Percentiles rank a stretch among this genome's conserved stretches.
These are phyloP conservation scores for Cydia pomonella DNA, from an alignment of 1,140 invertebrate genomes.

Conservation along the genomic window DNA sequence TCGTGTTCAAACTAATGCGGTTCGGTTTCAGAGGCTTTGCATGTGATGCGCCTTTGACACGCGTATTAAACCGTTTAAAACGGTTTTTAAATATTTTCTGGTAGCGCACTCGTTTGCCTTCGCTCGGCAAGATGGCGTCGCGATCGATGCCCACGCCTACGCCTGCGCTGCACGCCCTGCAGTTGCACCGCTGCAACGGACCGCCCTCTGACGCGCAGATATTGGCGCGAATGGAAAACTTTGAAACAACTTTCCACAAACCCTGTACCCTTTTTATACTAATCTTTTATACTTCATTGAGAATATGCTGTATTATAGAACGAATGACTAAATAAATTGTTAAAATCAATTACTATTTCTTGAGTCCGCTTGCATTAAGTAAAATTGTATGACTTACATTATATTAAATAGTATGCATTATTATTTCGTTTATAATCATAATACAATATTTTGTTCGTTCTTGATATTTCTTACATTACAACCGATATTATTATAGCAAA, in stretches of 20 bases:
- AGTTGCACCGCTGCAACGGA: conserved; percentile 63
- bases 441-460: no score
- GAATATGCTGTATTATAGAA: no score
- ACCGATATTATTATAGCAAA: no score
- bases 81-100: conserved; percentile 35
- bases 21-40: conserved; percentile 64
- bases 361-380: no score
- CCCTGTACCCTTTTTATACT: background rate
- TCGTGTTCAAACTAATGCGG: conserved; percentile 71
- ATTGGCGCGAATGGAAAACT: conserved; percentile 21
- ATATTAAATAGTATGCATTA: no score
- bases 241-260: background rate
- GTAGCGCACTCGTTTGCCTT: conserved; percentile 47
- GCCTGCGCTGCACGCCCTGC: conserved; percentile 73
- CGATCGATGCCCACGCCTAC: conserved; percentile 74
- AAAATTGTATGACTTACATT: no score
- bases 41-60: conserved; percentile 54
- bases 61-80: conserved; percentile 49
- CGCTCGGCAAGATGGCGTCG: conserved; percentile 69
- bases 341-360: no score
- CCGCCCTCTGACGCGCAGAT: conserved; percentile 55
- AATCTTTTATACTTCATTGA: background rate
- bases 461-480: no score
- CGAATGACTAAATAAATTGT: no score
- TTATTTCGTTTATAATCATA: no score